Evolutionary conservation across 1,140 invertebrate genomes (phyloP).

Genomic region (Sycophila sp.): DNA sequence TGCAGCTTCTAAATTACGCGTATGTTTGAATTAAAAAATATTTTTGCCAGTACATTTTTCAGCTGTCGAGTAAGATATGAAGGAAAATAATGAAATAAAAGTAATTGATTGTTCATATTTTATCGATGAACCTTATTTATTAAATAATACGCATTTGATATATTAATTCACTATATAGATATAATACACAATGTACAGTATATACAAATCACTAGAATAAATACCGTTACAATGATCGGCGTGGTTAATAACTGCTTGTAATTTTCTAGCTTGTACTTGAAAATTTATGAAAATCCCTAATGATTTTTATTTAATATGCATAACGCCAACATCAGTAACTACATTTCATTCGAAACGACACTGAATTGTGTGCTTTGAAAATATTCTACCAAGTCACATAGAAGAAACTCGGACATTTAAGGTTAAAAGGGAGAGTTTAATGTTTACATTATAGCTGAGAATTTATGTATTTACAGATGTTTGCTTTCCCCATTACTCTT

Average conservation of each 20-base stretch:
- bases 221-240: conserved; percentile 47
- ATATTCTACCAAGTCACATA: too few relatives aligned
- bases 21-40: too few relatives aligned
- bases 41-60: too few relatives aligned
- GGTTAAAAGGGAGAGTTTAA: too few relatives aligned
- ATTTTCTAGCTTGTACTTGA: conserved; percentile 1
- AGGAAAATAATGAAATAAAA: not conserved
- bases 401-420: too few relatives aligned
- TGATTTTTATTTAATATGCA: not conserved
- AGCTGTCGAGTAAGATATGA: too few relatives aligned
- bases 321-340: not conserved
- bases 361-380: too few relatives aligned
- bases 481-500: conserved; percentile 28
- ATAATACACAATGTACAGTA: conserved; percentile 66
- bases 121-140: conserved; percentile 51
- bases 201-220: conserved; percentile 63
- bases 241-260: conserved; percentile 19
- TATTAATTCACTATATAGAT: conserved; percentile 62
- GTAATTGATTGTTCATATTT: not conserved
- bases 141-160: conserved; percentile 63
- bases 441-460: too few relatives aligned
- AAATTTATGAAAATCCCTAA: conserved; percentile 16
- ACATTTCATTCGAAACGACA: too few relatives aligned
- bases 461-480: too few relatives aligned
- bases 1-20: too few relatives aligned